Evolutionary conservation across 2,888 invertebrate species (phyloP).

Genomic region (Lamellibrachia satsuma): DNA sequence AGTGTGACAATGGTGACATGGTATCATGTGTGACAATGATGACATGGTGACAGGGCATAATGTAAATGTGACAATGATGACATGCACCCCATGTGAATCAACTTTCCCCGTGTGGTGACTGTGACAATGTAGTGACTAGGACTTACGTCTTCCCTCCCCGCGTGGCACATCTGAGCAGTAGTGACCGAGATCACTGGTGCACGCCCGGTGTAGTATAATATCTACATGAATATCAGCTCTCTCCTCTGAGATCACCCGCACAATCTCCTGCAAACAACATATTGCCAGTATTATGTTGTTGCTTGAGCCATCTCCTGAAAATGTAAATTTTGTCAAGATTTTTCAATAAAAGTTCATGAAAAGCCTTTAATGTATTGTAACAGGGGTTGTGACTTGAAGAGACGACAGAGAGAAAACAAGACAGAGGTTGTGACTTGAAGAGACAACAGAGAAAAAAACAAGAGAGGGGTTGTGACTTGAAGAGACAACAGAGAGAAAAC

Average conservation of each 20-base stretch:
- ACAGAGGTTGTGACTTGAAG: not conserved
- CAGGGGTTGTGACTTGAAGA: not conserved
- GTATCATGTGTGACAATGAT: not conserved
- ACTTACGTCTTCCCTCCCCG: constrained; percentile 83
- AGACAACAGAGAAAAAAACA: not conserved
- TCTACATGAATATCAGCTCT: constrained; percentile 95
- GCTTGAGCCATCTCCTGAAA: not conserved
- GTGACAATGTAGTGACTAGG: not conserved
- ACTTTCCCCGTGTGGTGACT: not conserved
- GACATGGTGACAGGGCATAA: not conserved
- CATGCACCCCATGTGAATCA: not conserved
- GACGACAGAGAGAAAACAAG: not conserved
- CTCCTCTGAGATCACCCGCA: constrained; percentile 83
- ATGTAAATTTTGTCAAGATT: not conserved
- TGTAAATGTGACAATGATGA: not conserved
- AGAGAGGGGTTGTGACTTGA: not conserved
- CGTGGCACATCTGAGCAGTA: constrained; percentile 73
- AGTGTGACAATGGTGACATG: not conserved
- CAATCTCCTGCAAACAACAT: constrained; percentile 74
- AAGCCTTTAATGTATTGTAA: not conserved
- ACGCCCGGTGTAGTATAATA: constrained; percentile 87
- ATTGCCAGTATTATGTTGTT: not conserved
- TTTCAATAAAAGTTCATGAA: not conserved
- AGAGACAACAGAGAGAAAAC: not conserved
- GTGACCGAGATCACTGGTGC: constrained; percentile 76